These are phyloP conservation scores for Bellardia pandia DNA, from an alignment of 2,888 invertebrate genomes.

Conservation along the genomic window DNA sequence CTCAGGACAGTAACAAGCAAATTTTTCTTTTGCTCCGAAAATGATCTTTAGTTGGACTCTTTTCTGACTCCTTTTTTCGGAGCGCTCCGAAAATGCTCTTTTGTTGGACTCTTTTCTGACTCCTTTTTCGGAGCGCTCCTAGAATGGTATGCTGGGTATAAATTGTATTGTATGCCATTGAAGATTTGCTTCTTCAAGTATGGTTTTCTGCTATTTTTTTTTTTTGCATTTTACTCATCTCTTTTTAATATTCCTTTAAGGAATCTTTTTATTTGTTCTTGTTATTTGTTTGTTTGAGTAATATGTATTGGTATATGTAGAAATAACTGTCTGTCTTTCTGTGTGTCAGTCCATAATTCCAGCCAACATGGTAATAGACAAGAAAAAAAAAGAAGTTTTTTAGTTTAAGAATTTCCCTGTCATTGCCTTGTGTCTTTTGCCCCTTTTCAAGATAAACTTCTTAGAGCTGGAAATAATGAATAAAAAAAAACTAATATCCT, in stretches of 20 bases:
- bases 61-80: too few relatives aligned
- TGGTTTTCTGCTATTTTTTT: not conserved
- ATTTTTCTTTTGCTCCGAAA: too few relatives aligned
- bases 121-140: too few relatives aligned
- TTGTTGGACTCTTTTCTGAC: too few relatives aligned
- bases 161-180: slow-evolving; percentile 11
- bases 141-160: too few relatives aligned
- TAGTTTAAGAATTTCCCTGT: not conserved
- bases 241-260: slow-evolving; percentile 8
- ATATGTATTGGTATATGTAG: slow-evolving; percentile 5
- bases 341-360: not conserved
- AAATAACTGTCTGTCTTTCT: not conserved
- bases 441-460: slow-evolving; percentile 1
- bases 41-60: too few relatives aligned
- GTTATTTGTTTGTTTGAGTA: slow-evolving; percentile 1
- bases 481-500: slow-evolving; percentile 40
- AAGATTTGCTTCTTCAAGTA: slow-evolving; percentile 12
- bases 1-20: too few relatives aligned
- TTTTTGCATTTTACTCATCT: not conserved
- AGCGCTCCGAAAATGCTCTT: too few relatives aligned
- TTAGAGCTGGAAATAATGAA: not conserved
- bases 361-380: not conserved
- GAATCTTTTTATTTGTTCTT: slow-evolving; percentile 5
- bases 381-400: not conserved
- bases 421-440: slow-evolving; percentile 12